These are phyloP conservation scores for Acanthosepion lycidas DNA, from an alignment of 2,888 invertebrate species.

Conservation along the genomic window DNA sequence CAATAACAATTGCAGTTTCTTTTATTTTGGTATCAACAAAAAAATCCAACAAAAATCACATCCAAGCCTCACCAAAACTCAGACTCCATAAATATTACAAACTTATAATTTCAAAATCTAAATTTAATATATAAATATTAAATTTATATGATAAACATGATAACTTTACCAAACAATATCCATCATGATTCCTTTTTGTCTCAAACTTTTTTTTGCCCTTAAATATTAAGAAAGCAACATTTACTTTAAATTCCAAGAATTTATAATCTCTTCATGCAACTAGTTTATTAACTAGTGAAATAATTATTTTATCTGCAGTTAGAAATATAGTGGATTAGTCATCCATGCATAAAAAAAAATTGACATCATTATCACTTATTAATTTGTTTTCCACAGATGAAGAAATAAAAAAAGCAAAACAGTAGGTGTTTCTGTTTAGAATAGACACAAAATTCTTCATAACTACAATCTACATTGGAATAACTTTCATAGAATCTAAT, in stretches of 20 bases:
- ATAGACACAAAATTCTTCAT: background rate
- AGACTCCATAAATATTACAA: background rate
- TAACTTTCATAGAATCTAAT: background rate
- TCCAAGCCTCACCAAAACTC: background rate
- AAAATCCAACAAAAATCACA: background rate
- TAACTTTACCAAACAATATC: background rate
- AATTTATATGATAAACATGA: no score
- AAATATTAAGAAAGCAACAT: background rate
- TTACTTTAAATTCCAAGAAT: background rate
- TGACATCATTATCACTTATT: background rate
- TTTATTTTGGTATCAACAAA: background rate
- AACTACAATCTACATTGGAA: background rate
- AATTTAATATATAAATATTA: no score
- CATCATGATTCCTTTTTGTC: background rate
- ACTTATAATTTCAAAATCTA: background rate
- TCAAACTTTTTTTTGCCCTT: background rate
- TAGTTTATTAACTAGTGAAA: background rate
- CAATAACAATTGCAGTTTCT: no score
- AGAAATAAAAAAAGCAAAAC: background rate
- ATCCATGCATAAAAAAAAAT: background rate
- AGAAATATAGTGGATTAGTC: background rate
- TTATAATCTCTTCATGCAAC: background rate
- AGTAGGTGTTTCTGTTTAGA: background rate
- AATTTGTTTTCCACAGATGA: background rate
- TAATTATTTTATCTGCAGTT: background rate